phyloP scores from a whole-genome alignment of 2,113 vertebrate genomes.

The Euleptes europaea region DNA sequence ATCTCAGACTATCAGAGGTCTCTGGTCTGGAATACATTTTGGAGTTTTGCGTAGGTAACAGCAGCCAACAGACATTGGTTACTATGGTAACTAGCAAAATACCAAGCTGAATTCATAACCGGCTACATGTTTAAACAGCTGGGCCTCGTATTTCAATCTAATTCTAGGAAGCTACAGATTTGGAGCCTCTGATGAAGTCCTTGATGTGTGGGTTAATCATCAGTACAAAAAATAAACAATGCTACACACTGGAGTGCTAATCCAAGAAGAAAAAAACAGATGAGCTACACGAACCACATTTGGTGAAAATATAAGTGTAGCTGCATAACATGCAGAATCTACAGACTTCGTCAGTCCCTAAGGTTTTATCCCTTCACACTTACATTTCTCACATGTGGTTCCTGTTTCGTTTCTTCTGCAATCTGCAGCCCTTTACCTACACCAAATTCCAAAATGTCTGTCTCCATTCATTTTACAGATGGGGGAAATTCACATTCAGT shows the following conservation, averaged over 20 bases:
- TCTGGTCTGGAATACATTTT: constrained; percentile 5
- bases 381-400: neutral
- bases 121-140: constrained; percentile 12
- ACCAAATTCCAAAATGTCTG: neutral
- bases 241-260: neutral
- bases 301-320: neutral
- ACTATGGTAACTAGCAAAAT: constrained; percentile 12
- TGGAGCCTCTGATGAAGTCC: neutral
- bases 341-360: neutral
- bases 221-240: neutral
- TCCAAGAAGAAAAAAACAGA: neutral
- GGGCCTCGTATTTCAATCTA: neutral
- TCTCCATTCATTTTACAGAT: neutral
- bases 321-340: neutral
- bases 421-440: neutral
- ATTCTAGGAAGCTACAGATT: neutral
- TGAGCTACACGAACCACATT: neutral
- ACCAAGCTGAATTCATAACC: neutral
- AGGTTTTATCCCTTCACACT: neutral
- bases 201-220: neutral
- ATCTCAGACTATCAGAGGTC: neutral
- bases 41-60: neutral
- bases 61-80: constrained; percentile 3
- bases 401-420: neutral
- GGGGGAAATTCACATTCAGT: neutral